Percentiles rank a stretch among this genome's conserved stretches.
phyloP scores from a whole-genome alignment of 2,113 vertebrate species.

The Phaethornis superciliosus region DNA sequence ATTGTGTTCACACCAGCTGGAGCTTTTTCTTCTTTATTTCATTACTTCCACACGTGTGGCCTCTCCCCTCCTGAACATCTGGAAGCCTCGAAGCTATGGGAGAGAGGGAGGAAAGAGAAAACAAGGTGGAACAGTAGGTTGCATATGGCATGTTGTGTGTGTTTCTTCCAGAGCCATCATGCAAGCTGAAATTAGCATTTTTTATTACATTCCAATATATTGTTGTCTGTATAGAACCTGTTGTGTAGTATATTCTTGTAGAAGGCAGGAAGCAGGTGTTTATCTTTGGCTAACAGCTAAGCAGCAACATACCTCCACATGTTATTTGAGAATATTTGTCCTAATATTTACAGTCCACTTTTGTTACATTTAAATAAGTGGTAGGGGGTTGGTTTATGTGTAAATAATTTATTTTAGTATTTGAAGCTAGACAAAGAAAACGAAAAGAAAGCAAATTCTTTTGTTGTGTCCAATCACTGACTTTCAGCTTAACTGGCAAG shows the following conservation, averaged over 20 bases:
- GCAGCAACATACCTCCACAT: background rate
- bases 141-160: background rate
- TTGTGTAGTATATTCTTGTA: background rate
- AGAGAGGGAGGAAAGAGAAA: background rate
- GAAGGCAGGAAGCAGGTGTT: background rate
- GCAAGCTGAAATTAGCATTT: background rate
- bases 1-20: background rate
- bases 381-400: background rate
- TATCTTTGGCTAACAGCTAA: background rate
- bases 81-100: background rate
- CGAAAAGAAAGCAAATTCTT: background rate
- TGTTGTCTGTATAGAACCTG: background rate
- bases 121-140: background rate
- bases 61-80: background rate
- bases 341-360: background rate
- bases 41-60: accelerated
- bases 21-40: background rate
- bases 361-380: background rate
- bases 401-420: background rate
- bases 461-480: background rate
- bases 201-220: background rate
- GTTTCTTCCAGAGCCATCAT: background rate
- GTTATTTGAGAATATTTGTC: background rate
- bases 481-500: background rate
- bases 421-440: background rate